Percentiles rank a stretch among this genome's conserved stretches.
phyloP scores from a whole-genome alignment of 1,140 invertebrate species.

The Nasonia giraulti region DNA sequence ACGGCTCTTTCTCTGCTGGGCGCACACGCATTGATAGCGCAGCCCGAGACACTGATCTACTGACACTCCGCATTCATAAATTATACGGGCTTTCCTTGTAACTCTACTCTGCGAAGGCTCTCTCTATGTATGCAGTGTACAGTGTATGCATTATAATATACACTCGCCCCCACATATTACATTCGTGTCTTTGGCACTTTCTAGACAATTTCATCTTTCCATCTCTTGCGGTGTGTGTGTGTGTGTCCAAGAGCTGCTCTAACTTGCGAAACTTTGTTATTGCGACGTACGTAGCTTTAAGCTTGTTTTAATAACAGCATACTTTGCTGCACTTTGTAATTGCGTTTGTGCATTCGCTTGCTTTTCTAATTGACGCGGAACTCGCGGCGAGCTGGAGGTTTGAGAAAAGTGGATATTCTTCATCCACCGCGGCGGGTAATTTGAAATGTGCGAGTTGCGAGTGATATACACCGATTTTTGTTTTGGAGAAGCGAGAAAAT shows the following conservation, averaged over 20 bases:
- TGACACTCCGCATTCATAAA: constrained; percentile 38
- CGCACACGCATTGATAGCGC: constrained; percentile 26
- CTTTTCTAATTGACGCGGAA: not conserved
- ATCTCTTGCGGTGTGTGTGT: not conserved
- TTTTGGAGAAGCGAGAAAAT: not conserved
- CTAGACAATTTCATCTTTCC: constrained; percentile 10
- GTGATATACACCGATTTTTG: not conserved
- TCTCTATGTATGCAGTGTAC: not conserved
- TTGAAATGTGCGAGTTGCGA: not conserved
- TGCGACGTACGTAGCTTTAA: not conserved
- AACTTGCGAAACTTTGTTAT: not conserved
- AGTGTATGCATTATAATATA: not conserved
- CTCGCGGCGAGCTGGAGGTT: not conserved
- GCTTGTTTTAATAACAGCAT: not conserved
- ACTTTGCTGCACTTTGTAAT: not conserved
- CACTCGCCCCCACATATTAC: constrained; percentile 6
- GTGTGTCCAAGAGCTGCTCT: not conserved
- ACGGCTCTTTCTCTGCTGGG: not conserved
- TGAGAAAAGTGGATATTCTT: not conserved
- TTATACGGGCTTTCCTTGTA: not conserved
- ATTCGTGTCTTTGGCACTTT: not conserved
- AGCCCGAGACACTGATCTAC: constrained; percentile 29
- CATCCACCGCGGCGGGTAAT: not conserved
- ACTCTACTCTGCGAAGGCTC: not conserved
- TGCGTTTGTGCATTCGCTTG: not conserved